Base-by-base conservation (phyloP, 1,140 invertebrate species). In the Drosophila parvula region DNA sequence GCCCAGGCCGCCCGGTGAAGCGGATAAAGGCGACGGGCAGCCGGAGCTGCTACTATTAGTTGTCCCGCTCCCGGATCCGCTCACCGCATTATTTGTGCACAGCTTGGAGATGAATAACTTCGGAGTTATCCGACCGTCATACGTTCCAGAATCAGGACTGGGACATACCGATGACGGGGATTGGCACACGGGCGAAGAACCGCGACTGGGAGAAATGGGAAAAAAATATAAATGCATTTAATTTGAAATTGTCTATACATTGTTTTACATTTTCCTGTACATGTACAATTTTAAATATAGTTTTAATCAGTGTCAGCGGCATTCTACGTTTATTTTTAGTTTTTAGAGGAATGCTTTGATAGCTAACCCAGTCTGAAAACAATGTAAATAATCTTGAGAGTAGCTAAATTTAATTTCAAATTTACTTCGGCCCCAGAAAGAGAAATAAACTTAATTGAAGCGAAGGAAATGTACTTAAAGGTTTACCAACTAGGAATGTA, bases 101-200 rank as follows among this genome's bases (percentile, higher is more conserved):
- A 91, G 67, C 59, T 91, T 91, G 5, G 90, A 91, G 44, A 91
- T 90, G 47, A 91, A 90, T 9, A 91, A 47, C 64, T 91, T 91
- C 48, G 90, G 90, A 22, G 90, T 91, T 6, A 84, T 90, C 28
- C 90, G 84, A 7, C 90, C 90, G 48, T 91, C 90, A 40, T 91
- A 91, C 27, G 90, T 91, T 30, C 90, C 90, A 34, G 90, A 91
- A 40, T 92, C 91, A 5, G 91, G 91, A 58, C 89, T 91, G 51
- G 89, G 89, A 34, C 91, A 92, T 22, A 92, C 79, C 8, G 90
- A 91, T 22, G 89, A 92, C 7, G 91, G 91, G 2, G 90, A 92
- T 84, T 90, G 91, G 51, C 88, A 92, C 36, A 91, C 88, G 62
- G 94, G 93, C 48, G 94, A 92, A 14, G 94, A 93, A 92, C 83